Conservation (phyloP, 2,797 vertebrate genomes). For the Eupleurogrammus muticus region DNA sequence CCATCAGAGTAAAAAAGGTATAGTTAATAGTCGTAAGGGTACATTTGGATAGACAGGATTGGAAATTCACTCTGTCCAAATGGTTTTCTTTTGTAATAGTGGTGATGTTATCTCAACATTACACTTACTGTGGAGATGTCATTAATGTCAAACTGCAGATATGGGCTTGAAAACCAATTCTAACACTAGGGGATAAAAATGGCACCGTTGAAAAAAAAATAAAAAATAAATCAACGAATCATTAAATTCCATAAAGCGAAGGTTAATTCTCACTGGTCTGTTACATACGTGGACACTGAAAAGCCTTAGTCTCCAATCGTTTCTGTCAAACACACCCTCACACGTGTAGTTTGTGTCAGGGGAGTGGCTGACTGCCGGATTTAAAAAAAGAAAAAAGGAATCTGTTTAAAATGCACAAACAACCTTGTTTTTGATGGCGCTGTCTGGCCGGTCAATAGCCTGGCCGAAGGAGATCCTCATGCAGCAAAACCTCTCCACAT, state of each 20-base stretch:
- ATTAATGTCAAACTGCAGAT: slow-evolving; percentile 49
- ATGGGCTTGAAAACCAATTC: slow-evolving; percentile 48
- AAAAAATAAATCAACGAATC: slow-evolving; percentile 21
- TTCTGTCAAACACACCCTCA: slow-evolving; percentile 53
- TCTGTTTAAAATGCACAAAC: slow-evolving; percentile 77
- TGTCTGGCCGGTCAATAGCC: slow-evolving; percentile 65
- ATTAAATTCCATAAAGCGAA: slow-evolving; percentile 38
- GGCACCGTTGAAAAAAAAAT: slow-evolving; percentile 20
- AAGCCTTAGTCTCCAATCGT: slow-evolving; percentile 71
- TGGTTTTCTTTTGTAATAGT: slow-evolving; percentile 50
- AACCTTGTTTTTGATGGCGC: slow-evolving; percentile 85
- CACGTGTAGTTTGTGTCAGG: slow-evolving; percentile 40
- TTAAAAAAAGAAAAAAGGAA: slow-evolving; percentile 41
- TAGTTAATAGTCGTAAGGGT: slow-evolving; percentile 60
- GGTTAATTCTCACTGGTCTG: slow-evolving; percentile 32
- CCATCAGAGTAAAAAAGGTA: slow-evolving; percentile 57
- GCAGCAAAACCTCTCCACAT: slow-evolving; percentile 68
- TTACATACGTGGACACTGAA: slow-evolving; percentile 51
- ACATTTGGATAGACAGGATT: slow-evolving; percentile 52
- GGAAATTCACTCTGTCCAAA: slow-evolving; percentile 58
- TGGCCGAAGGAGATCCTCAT: slow-evolving; percentile 61
- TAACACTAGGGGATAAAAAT: slow-evolving; percentile 26
- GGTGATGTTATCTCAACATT: slow-evolving; percentile 56
- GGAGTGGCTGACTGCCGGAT: slow-evolving; percentile 45
- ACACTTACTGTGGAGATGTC: slow-evolving; percentile 62